Evolutionary conservation across 2,797 vertebrate genomes (phyloP).

Genomic region (Bradypus variegatus): DNA sequence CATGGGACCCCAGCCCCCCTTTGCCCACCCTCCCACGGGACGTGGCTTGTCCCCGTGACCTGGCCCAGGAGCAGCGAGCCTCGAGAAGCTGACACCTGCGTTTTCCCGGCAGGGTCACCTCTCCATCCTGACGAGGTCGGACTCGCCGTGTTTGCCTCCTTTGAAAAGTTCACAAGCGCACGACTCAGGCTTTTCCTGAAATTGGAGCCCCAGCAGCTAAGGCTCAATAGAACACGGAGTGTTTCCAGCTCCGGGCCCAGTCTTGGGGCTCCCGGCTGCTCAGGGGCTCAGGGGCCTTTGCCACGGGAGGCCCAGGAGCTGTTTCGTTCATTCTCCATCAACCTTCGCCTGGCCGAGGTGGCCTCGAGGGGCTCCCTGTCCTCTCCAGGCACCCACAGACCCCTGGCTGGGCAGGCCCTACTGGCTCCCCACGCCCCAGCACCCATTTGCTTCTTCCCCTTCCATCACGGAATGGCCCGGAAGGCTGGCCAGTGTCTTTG

Average conservation of each 20-base stretch:
- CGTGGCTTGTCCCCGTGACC: background rate
- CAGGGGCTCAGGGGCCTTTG: background rate
- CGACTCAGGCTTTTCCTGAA: background rate
- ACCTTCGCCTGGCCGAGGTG: too few relatives aligned
- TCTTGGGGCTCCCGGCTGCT: background rate
- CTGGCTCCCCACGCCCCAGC: background rate
- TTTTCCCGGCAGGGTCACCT: background rate
- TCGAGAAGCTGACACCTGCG: background rate
- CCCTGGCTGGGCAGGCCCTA: background rate
- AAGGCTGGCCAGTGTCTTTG: too few relatives aligned
- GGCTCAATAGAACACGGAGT: background rate
- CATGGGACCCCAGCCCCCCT: fast-evolving
- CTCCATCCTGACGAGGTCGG: background rate
- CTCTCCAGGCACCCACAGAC: background rate
- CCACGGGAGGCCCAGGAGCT: background rate
- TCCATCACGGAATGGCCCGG: too few relatives aligned
- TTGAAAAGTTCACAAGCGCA: background rate
- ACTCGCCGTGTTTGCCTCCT: background rate
- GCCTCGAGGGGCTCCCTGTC: too few relatives aligned
- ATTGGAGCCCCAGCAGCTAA: background rate
- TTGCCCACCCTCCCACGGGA: fast-evolving
- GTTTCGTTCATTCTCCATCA: background rate
- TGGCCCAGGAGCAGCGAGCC: background rate
- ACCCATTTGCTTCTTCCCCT: background rate
- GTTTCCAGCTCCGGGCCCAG: background rate